Base-by-base conservation (phyloP, 2,888 invertebrate genomes). In the Polydrusus pterygomalis region DNA sequence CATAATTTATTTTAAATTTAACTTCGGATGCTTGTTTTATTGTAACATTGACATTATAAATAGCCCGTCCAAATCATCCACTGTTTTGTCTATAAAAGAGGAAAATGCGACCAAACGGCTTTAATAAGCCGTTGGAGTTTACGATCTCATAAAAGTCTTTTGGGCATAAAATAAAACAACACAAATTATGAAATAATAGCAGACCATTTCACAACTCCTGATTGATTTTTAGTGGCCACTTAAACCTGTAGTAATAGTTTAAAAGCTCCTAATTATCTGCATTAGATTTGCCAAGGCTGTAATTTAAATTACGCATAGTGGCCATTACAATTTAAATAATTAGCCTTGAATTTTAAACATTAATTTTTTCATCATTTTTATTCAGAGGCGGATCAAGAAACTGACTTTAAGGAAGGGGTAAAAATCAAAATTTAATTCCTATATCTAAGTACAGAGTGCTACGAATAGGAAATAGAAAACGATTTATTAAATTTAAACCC, bases 301-400 rank as follows among this genome's bases (percentile, higher is more conserved):
- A 38, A 38, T 17, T 38, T 60, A 18, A 60, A 60, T 60, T 60
- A 60, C 58, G 58, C 58, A 60, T 15, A 34, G 17, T 60, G 58
- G 58, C 38, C 58, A 60, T 60, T 60, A 34, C n/a, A 38, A 38
- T 60, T 60, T 60, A 56, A 68, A 68, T 68, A 40, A 54, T 68
- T 54, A 68, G 49, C 68, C 68, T 68, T 68, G 68, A 68, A 54
- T 68, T 68, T 54, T 20, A 68, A 68, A 54, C 38, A 43, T 38
- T 68, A 54, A 51, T 67, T n/a, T n/a, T n/a, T n/a, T 34, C 10
- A 34, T n/a, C n/a, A n/a, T n/a, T n/a, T n/a, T n/a, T n/a, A 34
- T 34, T 34, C 34, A 34, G 34, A 10, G 10, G 7, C 34, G 34
- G 34, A 34, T 34, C 34, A 34, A 34, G 34, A 1, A 7, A 34